Conservation (phyloP, 1,140 invertebrate species). For the Gryllus bimaculatus region DNA sequence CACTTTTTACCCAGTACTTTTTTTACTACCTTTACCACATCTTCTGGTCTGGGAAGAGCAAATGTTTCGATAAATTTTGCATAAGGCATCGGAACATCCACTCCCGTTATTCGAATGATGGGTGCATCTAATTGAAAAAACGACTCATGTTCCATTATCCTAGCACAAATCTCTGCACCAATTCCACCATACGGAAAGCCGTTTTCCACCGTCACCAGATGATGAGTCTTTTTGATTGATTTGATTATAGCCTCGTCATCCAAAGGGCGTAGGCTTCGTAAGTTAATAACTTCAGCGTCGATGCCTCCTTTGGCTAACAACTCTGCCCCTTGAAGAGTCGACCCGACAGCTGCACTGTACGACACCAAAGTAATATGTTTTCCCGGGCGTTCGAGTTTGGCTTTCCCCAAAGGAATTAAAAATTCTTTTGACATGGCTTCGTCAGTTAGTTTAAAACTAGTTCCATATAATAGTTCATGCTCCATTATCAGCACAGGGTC, state of each 20-base stretch:
- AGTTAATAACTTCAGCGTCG: slow-evolving; percentile 62
- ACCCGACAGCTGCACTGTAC: slow-evolving; percentile 26
- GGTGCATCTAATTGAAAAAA: slow-evolving; percentile 67
- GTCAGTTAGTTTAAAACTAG: slow-evolving; percentile 81
- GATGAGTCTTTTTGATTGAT: slow-evolving; percentile 62
- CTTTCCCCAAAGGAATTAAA: slow-evolving; percentile 90
- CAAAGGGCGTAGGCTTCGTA: slow-evolving; percentile 52
- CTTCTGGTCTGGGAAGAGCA: slow-evolving; percentile 44
- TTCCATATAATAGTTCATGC: slow-evolving; percentile 93
- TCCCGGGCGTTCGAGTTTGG: slow-evolving; percentile 78
- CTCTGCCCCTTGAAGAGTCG: slow-evolving; percentile 53
- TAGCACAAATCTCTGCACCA: slow-evolving; percentile 58
- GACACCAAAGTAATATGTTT: slow-evolving; percentile 54
- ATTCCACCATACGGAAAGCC: slow-evolving; percentile 63
- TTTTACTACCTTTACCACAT: slow-evolving; percentile 24
- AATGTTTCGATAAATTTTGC: slow-evolving; percentile 49
- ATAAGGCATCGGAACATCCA: slow-evolving; percentile 68
- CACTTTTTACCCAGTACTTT: background rate
- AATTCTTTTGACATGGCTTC: slow-evolving; percentile 88
- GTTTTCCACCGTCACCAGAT: slow-evolving; percentile 57
- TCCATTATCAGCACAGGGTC: slow-evolving; percentile 87
- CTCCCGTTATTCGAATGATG: slow-evolving; percentile 51
- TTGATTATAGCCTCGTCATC: slow-evolving; percentile 55
- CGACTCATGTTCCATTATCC: slow-evolving; percentile 47
- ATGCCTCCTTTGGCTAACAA: slow-evolving; percentile 44